phyloP scores from a whole-genome alignment of 2,888 invertebrate species.

The Eudasyphora cyanicolor region DNA sequence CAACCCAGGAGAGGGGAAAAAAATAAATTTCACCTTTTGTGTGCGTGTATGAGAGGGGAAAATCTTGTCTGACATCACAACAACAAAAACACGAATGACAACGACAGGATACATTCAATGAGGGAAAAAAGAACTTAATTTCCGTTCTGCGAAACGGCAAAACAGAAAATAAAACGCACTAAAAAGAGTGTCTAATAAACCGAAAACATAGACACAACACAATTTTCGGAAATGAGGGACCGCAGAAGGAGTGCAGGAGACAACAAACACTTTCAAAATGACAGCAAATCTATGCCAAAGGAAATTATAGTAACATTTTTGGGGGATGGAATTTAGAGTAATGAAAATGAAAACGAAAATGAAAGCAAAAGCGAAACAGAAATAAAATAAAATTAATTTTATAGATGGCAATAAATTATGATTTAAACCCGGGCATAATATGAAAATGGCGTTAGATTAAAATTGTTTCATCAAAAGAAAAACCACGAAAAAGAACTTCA shows the following conservation, averaged over 20 bases:
- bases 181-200: slow-evolving; percentile 11
- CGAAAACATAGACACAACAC: slow-evolving; percentile 16
- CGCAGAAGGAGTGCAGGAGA: slow-evolving; percentile 43
- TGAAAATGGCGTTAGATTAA: slow-evolving; percentile 2
- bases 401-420: slow-evolving; percentile 17
- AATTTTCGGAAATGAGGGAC: background rate
- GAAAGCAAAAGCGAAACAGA: background rate
- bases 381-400: slow-evolving; percentile 17
- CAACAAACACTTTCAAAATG: background rate
- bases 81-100: background rate
- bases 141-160: slow-evolving; percentile 31
- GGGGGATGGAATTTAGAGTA: background rate
- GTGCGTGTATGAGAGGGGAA: too few relatives aligned
- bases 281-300: slow-evolving; percentile 31
- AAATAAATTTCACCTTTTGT: background rate
- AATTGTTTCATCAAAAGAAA: too few relatives aligned
- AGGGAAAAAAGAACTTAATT: slow-evolving; percentile 15
- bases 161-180: background rate
- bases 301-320: slow-evolving; percentile 46
- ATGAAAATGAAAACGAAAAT: slow-evolving; percentile 9
- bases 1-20: too few relatives aligned
- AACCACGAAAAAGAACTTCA: slow-evolving; percentile 10
- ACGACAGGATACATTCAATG: slow-evolving; percentile 4
- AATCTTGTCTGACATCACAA: background rate
- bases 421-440: too few relatives aligned